A percentile compares a stretch with the other conserved stretches of the same genome.
phyloP scores from a whole-genome alignment of 2,888 invertebrate species.

The Phlogophora meticulosa region DNA sequence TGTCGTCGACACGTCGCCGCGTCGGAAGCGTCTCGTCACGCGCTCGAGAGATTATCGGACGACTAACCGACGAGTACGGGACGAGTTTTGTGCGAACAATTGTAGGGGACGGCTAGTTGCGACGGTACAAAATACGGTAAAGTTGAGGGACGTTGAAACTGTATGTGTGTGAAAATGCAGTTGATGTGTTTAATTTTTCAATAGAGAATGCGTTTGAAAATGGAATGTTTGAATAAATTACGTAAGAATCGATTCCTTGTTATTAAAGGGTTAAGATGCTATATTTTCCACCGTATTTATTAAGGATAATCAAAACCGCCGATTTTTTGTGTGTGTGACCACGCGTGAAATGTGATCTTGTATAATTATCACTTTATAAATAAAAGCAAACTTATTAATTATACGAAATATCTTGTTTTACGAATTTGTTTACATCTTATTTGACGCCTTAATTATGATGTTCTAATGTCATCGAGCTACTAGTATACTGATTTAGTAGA shows the following conservation, averaged over 20 bases:
- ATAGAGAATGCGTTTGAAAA: background rate
- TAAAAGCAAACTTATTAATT: constrained; percentile 60
- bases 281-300: no score
- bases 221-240: background rate
- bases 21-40: constrained; percentile 73
- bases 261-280: background rate
- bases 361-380: constrained; percentile 44
- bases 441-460: constrained; percentile 58
- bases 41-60: constrained; percentile 71
- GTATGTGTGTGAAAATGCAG: constrained; percentile 8
- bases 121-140: constrained; percentile 42
- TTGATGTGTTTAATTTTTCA: constrained; percentile 20
- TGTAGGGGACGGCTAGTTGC: constrained; percentile 47
- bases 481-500: constrained; percentile 38
- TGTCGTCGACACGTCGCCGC: constrained; percentile 67
- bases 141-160: constrained; percentile 41
- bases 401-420: constrained; percentile 58
- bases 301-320: background rate
- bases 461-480: constrained; percentile 36
- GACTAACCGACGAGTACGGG: constrained; percentile 60
- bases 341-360: constrained; percentile 33
- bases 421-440: constrained; percentile 59
- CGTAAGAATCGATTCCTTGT: background rate
- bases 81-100: constrained; percentile 65
- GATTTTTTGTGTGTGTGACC: constrained; percentile 3